Evolutionary conservation across 2,888 invertebrate genomes (phyloP), one percentile per base, ranked within the genome.

Genomic region (Elmis aenea): DNA sequence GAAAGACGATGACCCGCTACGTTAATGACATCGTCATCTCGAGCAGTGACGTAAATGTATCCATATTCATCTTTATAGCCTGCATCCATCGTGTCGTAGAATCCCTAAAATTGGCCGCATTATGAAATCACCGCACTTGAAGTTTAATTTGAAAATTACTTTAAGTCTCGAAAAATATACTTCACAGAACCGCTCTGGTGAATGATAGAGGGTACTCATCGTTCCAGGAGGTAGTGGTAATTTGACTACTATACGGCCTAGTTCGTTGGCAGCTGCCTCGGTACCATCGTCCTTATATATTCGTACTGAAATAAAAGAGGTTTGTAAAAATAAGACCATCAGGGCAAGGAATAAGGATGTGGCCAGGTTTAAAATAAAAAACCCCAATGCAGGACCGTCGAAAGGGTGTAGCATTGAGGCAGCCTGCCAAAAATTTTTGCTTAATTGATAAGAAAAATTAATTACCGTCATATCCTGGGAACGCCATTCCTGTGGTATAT

Each of bases 11-110:
- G 94, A 0, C 94, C 95, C 0, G 95, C 90, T 1, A 95, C 94
- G 63, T 95, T 95, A 54, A 95, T 94, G 40, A 92, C 86, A 66
- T 95, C 95, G 68, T 95, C 95, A 40, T 89, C 91, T 16, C 95
- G 74, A 0, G 93, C 87, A 30, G 91, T 88, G 8, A 95, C 90
- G 67, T 84, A 90, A 2, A 95, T 75, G 34, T 87, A 87, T 1
- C 91, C 91, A 48, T 83, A 79, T 33, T 83, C 77, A 58, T 91
- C 90, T 36, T 80, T 75, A 65, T 85, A 89, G 0, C 94, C 95
- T 1, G 91, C 91, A 61, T 95, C 95, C 86, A 93, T 93, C 0
- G 94, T 94, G 59, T 94, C 93, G 60, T 95, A 91, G 65, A 80
- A 90, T 2, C 88, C 89, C 88, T 89, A 56, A 51, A 45, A 27